Evolutionary conservation across 1,140 invertebrate species (phyloP).

Genomic region (Heliconius congener): DNA sequence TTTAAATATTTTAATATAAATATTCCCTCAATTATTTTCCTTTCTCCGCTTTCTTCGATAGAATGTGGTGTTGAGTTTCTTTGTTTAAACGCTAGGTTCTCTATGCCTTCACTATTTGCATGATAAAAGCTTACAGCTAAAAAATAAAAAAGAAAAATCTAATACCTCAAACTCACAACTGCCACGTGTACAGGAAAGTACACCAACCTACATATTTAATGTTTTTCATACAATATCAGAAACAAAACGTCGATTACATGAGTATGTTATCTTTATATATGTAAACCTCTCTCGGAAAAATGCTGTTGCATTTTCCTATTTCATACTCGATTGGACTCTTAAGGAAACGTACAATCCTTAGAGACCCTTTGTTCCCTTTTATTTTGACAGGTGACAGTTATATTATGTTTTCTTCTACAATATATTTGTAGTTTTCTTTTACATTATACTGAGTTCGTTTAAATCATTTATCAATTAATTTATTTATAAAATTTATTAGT

Average conservation of each 20-base stretch:
- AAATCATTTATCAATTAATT: neutral
- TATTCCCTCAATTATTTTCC: no score
- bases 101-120: no score
- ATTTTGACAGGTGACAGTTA: constrained; percentile 10
- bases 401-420: neutral
- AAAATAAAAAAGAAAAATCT: no score
- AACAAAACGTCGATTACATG: neutral
- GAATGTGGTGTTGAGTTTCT: no score
- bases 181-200: neutral
- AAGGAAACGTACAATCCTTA: neutral
- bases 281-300: neutral
- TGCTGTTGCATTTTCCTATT: neutral
- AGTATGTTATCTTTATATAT: neutral
- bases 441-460: neutral
- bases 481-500: neutral
- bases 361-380: neutral
- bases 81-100: no score
- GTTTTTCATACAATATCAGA: neutral
- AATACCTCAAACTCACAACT: no score
- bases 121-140: no score
- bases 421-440: neutral
- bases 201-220: no score
- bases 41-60: no score
- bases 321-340: constrained; percentile 2
- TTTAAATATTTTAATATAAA: no score